Evolutionary conservation across 2,888 invertebrate genomes (phyloP).

Genomic region (Arge pagana): DNA sequence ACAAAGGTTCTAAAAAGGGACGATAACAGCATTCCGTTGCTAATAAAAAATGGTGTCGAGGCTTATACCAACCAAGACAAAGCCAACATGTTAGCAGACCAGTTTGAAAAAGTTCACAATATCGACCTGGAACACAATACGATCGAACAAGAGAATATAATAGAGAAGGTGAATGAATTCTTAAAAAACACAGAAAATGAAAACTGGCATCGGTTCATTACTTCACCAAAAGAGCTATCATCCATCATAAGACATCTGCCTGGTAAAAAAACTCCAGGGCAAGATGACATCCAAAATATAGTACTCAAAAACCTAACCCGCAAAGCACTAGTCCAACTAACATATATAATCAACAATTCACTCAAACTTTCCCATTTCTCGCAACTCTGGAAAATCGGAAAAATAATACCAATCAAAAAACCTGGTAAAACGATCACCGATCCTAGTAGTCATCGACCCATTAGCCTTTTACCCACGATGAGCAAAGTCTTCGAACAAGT

Average conservation of each 20-base stretch:
- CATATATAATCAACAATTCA: slow-evolving; percentile 25
- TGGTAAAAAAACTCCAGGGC: background rate
- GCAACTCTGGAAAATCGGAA: slow-evolving; percentile 24
- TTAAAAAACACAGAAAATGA: slow-evolving; percentile 6
- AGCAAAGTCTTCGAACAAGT: slow-evolving; percentile 28
- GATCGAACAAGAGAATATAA: slow-evolving; percentile 22
- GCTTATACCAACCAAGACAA: slow-evolving; percentile 21
- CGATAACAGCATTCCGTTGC: slow-evolving; percentile 22
- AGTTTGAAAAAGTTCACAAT: background rate
- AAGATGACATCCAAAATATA: slow-evolving; percentile 27
- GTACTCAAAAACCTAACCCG: slow-evolving; percentile 26
- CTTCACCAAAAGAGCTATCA: background rate
- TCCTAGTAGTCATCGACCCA: slow-evolving; percentile 30
- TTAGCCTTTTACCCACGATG: slow-evolving; percentile 28
- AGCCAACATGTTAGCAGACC: background rate
- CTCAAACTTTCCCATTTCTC: slow-evolving; percentile 28
- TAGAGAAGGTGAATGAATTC: slow-evolving; percentile 11
- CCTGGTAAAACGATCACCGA: slow-evolving; percentile 19
- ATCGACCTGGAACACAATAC: background rate
- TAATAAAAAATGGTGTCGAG: slow-evolving; percentile 14
- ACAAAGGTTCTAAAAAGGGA: background rate
- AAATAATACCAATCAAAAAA: slow-evolving; percentile 27
- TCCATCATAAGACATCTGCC: background rate
- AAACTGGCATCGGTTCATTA: background rate
- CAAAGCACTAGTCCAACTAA: slow-evolving; percentile 22